Percentiles rank a stretch among this genome's conserved stretches.
Evolutionary conservation across 2,888 invertebrate genomes (phyloP).

Genomic region (Philhelius pedissequus): DNA sequence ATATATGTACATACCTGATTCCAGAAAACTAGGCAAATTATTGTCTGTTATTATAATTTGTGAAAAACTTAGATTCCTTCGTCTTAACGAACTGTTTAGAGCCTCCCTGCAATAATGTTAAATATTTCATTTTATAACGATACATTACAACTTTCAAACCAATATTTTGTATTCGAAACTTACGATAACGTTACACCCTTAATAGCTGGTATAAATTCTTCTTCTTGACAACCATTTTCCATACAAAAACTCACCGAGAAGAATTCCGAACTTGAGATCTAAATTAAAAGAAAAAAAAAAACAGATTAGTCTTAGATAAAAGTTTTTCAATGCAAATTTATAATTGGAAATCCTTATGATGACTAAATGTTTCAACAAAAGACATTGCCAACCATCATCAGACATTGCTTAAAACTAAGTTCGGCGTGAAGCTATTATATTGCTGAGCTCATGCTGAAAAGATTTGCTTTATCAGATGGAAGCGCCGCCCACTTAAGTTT

Average conservation of each 20-base stretch:
- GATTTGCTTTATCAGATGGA: too few relatives aligned
- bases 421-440: neutral
- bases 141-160: neutral
- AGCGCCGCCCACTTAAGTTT: too few relatives aligned
- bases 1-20: slow-evolving; percentile 72
- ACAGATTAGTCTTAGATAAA: neutral
- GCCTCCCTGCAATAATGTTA: slow-evolving; percentile 81
- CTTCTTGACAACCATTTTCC: slow-evolving; percentile 80
- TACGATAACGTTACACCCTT: slow-evolving; percentile 84
- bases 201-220: slow-evolving; percentile 84
- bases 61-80: slow-evolving; percentile 81
- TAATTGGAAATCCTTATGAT: neutral
- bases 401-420: neutral
- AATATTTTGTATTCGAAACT: slow-evolving; percentile 75
- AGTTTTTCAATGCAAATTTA: neutral
- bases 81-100: slow-evolving; percentile 82
- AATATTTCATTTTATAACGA: neutral
- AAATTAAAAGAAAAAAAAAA: slow-evolving; percentile 73
- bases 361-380: neutral
- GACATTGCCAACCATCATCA: neutral
- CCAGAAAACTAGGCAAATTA: slow-evolving; percentile 76
- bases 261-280: slow-evolving; percentile 87
- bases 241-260: slow-evolving; percentile 86
- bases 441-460: too few relatives aligned
- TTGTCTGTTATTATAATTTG: slow-evolving; percentile 78